Evolutionary conservation across 2,113 vertebrate genomes (phyloP), one percentile per base, ranked within the genome.

Genomic region (Myiopsitta monachus): DNA sequence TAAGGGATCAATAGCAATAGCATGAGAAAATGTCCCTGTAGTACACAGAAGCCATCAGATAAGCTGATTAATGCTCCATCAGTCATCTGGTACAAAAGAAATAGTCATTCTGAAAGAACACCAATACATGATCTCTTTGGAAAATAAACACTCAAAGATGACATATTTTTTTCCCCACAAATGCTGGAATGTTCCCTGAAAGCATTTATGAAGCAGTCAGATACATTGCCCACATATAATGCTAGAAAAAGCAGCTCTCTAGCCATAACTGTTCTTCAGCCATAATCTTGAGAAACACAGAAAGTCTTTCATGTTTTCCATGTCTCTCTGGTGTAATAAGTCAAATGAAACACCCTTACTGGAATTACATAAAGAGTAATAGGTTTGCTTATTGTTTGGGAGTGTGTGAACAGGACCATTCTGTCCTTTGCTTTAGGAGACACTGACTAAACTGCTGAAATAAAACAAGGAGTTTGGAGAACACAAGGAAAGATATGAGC

Each of bases 11-110:
- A 79, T 79, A 88, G 44, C 41, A 83, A 78, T 8, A 87, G 83
- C 18, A 1, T 73, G 90, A 96, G 73, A 92, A 95, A 95, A 84
- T 59, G 62, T 83, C 5, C 1, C 62, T 84, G 18, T 49, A 73
- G 47, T 64, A 64, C 62, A 84, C 44, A 72, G 64, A 84, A 76
- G 11, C n/a, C 69, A 91, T 73, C 62, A 89, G 92, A 96, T 89
- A 94, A 94, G 49, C 47, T 95, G 77, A 93, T 94, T 87, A 91
- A 85, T 87, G 70, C 28, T 89, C 62, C 66, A 82, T 85, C 77
- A 73, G 66, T 66, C 77, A 87, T 76, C 41, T 79, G 31, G 31
- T 82, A 73, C 74, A 82, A 84, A 13, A 88, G 79, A 86, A 95
- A 92, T 7, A 93, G 76, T 52, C 43, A 82, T 87, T 84, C 81